Base-by-base conservation (phyloP, 1,140 invertebrate genomes). In the Drosophila arizonae region DNA sequence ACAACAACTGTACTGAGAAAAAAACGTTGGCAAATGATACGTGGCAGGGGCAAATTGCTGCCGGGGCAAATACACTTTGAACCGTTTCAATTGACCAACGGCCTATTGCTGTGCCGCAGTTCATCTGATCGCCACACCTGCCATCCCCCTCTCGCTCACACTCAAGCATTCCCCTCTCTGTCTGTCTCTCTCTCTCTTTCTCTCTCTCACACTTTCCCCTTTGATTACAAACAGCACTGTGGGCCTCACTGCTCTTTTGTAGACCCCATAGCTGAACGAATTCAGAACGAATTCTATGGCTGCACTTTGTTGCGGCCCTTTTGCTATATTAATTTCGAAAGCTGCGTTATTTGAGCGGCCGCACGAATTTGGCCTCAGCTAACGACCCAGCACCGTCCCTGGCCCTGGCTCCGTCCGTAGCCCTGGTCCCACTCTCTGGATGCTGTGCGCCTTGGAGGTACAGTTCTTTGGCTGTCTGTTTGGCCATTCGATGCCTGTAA, bases 21-120 rank as follows among this genome's bases (percentile, higher is more conserved):
- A 21, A 46, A 9, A 50, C 55, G 69, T 50, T 72, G 62, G 54
- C 46, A 66, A 64, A 52, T 48, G 50, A 41, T 63, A 48, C 46
- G 64, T 48, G 46, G 41, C 61, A 24, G 9, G 51, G 54, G 45
- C 30, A 61, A 76, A 72, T 55, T 67, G 68, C 67, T 75, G 76
- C 62, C 63, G 72, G 71, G 56, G 58, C 75, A 72, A 74, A 69
- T 61, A 66, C 54, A 75, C 81, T 87, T 87, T 86, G 81, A 86
- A 76, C 78, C 82, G 76, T 81, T 87, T 87, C 79, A 87, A 81
- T 87, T 86, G 81, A 87, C 82, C 81, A 36, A 58, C 67, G 65
- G 79, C 68, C 63, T 26, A 8, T 17, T 15, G 11, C 10, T 6
- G 6, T 21, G 21, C 50, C 26, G 11, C 26, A 52, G 24, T 50